These are phyloP conservation scores for Sinhomidia bicolor DNA, from an alignment of 2,888 invertebrate species.

Conservation along the genomic window DNA sequence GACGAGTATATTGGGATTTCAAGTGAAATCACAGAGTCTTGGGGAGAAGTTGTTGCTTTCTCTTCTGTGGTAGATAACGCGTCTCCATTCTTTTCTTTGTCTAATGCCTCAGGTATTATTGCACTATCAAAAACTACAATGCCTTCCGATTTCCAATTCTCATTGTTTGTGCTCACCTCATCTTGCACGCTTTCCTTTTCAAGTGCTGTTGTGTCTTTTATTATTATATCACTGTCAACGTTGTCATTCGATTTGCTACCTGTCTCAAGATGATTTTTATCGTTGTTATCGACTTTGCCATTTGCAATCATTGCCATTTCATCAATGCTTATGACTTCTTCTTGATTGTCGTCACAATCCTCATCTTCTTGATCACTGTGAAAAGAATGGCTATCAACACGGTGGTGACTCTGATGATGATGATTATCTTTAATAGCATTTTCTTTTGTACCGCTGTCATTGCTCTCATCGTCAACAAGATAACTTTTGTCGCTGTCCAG, in stretches of 20 bases:
- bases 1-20: conserved; percentile 74
- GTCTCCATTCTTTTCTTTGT: neutral
- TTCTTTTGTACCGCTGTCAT: neutral
- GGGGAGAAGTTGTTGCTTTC: conserved; percentile 59
- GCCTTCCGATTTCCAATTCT: conserved; percentile 37
- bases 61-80: neutral
- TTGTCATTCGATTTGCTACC: conserved; percentile 28
- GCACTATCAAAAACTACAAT: conserved; percentile 19
- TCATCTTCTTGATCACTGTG: neutral
- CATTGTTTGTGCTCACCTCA: conserved; percentile 38
- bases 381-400: neutral
- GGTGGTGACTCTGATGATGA: neutral
- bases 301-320: neutral
- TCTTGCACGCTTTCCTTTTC: conserved; percentile 57
- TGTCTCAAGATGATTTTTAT: too few relatives aligned
- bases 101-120: neutral
- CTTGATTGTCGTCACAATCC: neutral
- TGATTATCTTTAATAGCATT: neutral
- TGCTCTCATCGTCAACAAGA: neutral
- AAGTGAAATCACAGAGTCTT: conserved; percentile 75
- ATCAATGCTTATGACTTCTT: neutral
- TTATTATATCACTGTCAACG: conserved; percentile 50
- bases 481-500: neutral
- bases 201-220: conserved; percentile 5
- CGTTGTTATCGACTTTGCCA: neutral